phyloP scores from a whole-genome alignment of 2,113 vertebrate species.

The Psilopogon haemacephalus region DNA sequence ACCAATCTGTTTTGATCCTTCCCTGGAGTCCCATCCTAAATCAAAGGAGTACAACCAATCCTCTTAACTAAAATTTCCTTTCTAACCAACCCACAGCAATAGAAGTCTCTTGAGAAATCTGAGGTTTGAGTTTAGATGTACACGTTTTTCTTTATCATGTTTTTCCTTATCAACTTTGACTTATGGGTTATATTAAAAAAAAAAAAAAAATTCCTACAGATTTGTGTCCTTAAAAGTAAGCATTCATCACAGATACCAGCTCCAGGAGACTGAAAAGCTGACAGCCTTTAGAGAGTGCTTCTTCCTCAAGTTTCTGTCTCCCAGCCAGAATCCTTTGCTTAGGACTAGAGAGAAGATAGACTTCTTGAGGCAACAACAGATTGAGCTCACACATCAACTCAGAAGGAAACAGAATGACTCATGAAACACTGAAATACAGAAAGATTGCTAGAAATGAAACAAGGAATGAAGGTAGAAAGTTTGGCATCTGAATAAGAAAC shows the following conservation, averaged over 20 bases:
- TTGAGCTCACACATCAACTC: background rate
- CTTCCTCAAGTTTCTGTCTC: background rate
- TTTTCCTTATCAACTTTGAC: background rate
- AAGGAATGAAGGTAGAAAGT: background rate
- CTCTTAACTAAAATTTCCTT: background rate
- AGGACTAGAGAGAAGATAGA: background rate
- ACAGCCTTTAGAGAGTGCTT: background rate
- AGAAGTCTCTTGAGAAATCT: background rate
- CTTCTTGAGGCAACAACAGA: background rate
- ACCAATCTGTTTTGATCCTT: background rate
- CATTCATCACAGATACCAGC: background rate
- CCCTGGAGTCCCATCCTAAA: background rate
- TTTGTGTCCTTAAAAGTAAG: background rate
- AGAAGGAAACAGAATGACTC: background rate
- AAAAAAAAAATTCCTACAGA: background rate
- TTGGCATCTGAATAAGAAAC: background rate
- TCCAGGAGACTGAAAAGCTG: background rate
- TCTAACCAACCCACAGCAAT: background rate
- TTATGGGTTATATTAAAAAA: background rate
- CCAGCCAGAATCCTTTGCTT: background rate
- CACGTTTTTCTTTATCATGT: background rate
- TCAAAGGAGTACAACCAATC: background rate
- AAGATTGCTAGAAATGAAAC: background rate
- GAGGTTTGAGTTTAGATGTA: background rate
- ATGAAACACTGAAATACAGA: background rate